These are phyloP conservation scores for Schizaphis graminum DNA, from an alignment of 2,888 invertebrate genomes.

Conservation along the genomic window DNA sequence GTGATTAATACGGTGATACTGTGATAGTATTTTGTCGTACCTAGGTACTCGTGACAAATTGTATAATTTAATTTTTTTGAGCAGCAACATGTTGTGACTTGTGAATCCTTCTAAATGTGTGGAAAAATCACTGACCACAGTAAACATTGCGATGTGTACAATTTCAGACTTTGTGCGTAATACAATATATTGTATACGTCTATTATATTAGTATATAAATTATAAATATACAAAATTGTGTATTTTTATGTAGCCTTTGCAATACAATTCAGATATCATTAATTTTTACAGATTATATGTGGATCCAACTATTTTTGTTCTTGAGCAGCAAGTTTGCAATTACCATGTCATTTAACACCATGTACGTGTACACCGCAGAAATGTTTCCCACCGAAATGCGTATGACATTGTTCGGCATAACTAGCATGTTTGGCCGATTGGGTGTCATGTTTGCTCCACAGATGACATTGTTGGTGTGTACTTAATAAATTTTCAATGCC, in stretches of 20 bases:
- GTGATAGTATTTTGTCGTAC: too few relatives aligned
- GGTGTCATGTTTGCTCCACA: constrained; percentile 65
- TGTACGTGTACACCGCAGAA: constrained; percentile 64
- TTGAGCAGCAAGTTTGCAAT: constrained; percentile 72
- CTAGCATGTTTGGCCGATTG: constrained; percentile 62
- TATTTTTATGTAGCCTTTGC: not conserved
- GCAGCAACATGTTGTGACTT: too few relatives aligned
- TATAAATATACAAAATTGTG: not conserved
- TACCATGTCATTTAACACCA: constrained; percentile 70
- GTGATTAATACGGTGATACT: too few relatives aligned
- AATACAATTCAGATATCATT: not conserved
- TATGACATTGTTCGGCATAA: constrained; percentile 48
- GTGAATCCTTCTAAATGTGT: not conserved
- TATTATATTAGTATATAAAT: too few relatives aligned
- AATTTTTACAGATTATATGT: constrained; percentile 68
- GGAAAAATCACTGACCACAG: not conserved
- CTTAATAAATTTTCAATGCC: not conserved
- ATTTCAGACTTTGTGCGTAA: not conserved
- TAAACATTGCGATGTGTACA: not conserved
- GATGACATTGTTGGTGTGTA: constrained; percentile 54
- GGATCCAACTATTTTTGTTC: constrained; percentile 70
- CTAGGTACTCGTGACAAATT: too few relatives aligned
- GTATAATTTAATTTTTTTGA: too few relatives aligned
- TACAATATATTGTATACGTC: too few relatives aligned
- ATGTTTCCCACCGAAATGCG: constrained; percentile 66